phyloP scores from a whole-genome alignment of 2,888 invertebrate species.

The Cephus sareptanus region DNA sequence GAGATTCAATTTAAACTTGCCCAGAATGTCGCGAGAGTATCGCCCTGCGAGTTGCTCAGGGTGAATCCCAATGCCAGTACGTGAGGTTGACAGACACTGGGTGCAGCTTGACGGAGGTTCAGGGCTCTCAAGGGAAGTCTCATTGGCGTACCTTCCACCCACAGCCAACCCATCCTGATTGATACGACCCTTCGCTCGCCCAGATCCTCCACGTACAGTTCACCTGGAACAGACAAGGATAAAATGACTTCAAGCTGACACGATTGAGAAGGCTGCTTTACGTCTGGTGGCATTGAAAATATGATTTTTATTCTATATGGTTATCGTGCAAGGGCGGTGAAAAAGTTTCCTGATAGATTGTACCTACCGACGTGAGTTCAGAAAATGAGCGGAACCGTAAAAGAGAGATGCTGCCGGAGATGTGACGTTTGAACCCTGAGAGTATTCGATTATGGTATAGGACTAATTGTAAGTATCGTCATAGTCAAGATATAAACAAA shows the following conservation, averaged over 20 bases:
- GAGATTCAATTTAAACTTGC: conserved; percentile 38
- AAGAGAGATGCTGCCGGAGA: not conserved
- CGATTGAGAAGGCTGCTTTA: not conserved
- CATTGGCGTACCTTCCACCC: conserved; percentile 63
- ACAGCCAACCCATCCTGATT: conserved; percentile 63
- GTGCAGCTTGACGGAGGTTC: conserved; percentile 59
- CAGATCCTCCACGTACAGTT: conserved; percentile 61
- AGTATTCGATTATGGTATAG: not conserved
- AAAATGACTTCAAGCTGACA: not conserved
- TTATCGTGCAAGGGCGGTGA: not conserved
- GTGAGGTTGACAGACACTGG: conserved; percentile 59
- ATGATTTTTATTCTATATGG: not conserved
- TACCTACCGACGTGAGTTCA: not conserved
- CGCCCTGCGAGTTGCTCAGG: conserved; percentile 58
- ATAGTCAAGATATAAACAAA: not conserved
- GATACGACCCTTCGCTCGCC: conserved; percentile 58
- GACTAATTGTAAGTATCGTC: not conserved
- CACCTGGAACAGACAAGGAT: conserved; percentile 44
- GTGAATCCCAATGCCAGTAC: conserved; percentile 60
- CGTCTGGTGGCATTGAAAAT: not conserved
- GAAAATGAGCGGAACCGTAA: too few relatives aligned
- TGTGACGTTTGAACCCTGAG: not conserved
- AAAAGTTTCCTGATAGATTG: not conserved
- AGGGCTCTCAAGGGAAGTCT: conserved; percentile 58
- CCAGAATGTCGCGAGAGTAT: conserved; percentile 61